phyloP scores from a whole-genome alignment of 2,113 vertebrate species.

The Gobiocypris rarus region DNA sequence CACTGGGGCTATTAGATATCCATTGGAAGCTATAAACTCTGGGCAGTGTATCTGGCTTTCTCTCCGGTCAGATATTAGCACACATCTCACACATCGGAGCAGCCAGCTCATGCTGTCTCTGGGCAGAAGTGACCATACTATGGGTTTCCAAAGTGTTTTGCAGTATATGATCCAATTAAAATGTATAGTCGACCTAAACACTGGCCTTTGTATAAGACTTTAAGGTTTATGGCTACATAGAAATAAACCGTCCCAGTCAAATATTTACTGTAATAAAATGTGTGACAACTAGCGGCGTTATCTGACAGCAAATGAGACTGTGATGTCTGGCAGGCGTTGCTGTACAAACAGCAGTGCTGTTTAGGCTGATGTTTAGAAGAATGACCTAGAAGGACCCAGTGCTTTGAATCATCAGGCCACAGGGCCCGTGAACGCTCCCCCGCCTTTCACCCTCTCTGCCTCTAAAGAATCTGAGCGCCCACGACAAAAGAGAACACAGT shows the following conservation, averaged over 20 bases:
- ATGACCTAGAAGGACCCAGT: background rate
- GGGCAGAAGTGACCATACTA: slow-evolving; percentile 30
- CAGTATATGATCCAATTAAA: slow-evolving; percentile 49
- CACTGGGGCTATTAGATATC: slow-evolving; percentile 41
- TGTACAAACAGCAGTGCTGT: background rate
- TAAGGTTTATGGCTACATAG: background rate
- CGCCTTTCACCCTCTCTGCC: slow-evolving; percentile 51
- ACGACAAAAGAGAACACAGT: slow-evolving; percentile 45
- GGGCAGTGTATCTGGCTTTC: slow-evolving; percentile 11
- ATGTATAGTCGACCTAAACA: background rate
- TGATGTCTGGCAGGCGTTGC: slow-evolving; percentile 14
- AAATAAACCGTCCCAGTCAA: background rate
- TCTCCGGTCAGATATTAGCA: slow-evolving; percentile 2
- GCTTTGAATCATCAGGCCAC: slow-evolving; percentile 19
- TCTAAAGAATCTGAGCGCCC: slow-evolving; percentile 61
- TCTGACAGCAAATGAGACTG: background rate
- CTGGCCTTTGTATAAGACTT: background rate
- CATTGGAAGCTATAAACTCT: slow-evolving; percentile 44
- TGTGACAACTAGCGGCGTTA: background rate
- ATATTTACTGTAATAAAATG: background rate
- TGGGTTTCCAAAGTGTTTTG: slow-evolving; percentile 8
- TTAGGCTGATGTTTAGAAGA: background rate
- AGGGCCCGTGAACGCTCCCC: slow-evolving; percentile 35
- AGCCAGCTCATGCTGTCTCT: slow-evolving; percentile 9
- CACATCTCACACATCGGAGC: background rate